These are phyloP conservation scores for Coluber constrictor DNA, from an alignment of 2,797 vertebrate species.

Conservation along the genomic window DNA sequence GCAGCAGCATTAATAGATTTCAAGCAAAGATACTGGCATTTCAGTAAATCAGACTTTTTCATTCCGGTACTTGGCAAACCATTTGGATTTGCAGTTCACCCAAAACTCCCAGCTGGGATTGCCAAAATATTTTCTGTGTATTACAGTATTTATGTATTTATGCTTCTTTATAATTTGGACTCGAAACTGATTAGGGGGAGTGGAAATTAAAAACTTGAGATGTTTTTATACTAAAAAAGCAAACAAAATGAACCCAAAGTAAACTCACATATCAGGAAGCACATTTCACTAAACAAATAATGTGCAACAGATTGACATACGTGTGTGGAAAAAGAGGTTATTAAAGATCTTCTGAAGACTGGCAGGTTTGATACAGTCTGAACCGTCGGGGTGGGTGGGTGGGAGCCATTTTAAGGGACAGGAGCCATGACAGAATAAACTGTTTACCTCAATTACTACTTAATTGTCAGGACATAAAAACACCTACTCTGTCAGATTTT, in stretches of 20 bases:
- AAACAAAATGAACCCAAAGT: neutral
- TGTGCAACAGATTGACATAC: neutral
- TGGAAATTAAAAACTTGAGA: neutral
- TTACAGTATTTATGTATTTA: neutral
- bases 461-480: neutral
- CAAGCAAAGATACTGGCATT: neutral
- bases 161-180: neutral
- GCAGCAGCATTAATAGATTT: neutral
- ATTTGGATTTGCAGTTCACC: neutral
- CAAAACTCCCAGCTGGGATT: neutral
- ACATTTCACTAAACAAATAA: neutral
- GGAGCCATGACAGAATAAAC: neutral
- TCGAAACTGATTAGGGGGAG: neutral
- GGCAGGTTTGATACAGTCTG: neutral
- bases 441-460: neutral
- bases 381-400: neutral
- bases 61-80: neutral
- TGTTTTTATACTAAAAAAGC: neutral
- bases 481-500: neutral
- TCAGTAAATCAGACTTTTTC: neutral
- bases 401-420: neutral
- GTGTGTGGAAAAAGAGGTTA: neutral
- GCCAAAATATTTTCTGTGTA: neutral
- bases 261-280: neutral
- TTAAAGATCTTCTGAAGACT: neutral